Percentiles rank a stretch among this genome's conserved stretches.
These are phyloP conservation scores for Aurelia sp. DNA, from an alignment of 30 jellyfish, hydroid and myxozoan genomes.

Conservation along the genomic window DNA sequence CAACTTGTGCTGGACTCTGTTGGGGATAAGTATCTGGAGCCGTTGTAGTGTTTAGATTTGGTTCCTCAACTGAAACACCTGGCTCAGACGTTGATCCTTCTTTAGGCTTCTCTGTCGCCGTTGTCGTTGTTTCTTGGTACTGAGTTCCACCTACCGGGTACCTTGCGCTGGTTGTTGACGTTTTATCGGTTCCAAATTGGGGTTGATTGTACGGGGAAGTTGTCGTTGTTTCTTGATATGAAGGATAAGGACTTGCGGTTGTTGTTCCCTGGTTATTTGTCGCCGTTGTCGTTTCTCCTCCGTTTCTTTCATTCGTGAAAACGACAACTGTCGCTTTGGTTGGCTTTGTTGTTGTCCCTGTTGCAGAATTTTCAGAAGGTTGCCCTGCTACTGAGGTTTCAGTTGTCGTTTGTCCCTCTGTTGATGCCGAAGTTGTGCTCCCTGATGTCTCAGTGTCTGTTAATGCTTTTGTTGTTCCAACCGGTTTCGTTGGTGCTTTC, in stretches of 20 bases:
- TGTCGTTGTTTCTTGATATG: conserved; percentile 10
- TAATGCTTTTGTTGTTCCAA: too few species aligned
- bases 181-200: not conserved
- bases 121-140: conserved; percentile 2
- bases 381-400: not conserved
- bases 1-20: not conserved
- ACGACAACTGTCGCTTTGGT: not conserved
- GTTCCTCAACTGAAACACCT: conserved; percentile 34
- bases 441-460: not conserved
- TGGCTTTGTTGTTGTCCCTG: conserved; percentile 4
- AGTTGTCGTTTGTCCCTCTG: conserved; percentile 15
- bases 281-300: not conserved
- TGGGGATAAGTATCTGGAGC: not conserved
- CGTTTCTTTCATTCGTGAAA: not conserved
- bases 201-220: not conserved
- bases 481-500: too few species aligned
- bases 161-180: not conserved
- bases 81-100: conserved; percentile 11
- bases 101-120: not conserved
- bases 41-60: not conserved
- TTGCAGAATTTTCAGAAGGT: not conserved
- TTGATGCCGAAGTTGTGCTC: not conserved
- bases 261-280: not conserved
- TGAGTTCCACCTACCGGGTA: not conserved
- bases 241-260: conserved; percentile 21